Evolutionary conservation across 2,113 vertebrate species (phyloP), one percentile per base, ranked within the genome.

Genomic region (Pelvicachromis taeniatus): DNA sequence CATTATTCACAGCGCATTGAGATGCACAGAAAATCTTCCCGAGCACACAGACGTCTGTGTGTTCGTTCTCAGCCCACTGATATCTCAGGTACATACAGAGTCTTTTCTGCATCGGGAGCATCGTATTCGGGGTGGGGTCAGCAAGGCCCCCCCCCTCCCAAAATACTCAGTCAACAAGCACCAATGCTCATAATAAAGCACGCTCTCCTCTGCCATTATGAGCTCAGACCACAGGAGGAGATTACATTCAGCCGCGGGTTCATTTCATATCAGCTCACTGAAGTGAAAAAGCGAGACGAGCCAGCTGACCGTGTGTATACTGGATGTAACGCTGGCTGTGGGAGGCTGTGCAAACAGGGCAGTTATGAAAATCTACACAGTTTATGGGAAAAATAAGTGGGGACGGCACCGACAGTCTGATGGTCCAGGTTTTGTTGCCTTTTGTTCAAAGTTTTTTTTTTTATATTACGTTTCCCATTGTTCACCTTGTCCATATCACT

Each of bases 81-180:
- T 29, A 6, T 78, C 78, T 53, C 38, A 2, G 11, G 16, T 31
- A 54, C 38, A 59, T 23, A 45, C 45, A 65, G 14, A 78, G 78
- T 52, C 33, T 50, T 38, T 52, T 42, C 84, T 80, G 45, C 77
- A 50, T 29, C 35, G 16, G 56, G 17, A 86, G 77, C 14, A 2
- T 14, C 86, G 83, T 79, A 82, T 89, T 81, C 59, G 88, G 87
- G 83, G 86, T 75, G 35, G 6, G 58, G 85, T 81, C 85, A 81
- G 16, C 3, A 4, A 40, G 17, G 55, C 17, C 68, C 42, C 9
- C 42, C n/a, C 17, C 77, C 77, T 45, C 19, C 54, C n/a, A 55
- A 82, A 82, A 78, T 82, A 79, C 75, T 80, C 81, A 70, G 73
- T 85, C 80, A 90, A 84, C 89, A 92, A 90, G 86, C 90, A 58